Evolutionary conservation across 2,888 invertebrate genomes (phyloP), one percentile per base, ranked within the genome.

Genomic region (Archips crataeganus): DNA sequence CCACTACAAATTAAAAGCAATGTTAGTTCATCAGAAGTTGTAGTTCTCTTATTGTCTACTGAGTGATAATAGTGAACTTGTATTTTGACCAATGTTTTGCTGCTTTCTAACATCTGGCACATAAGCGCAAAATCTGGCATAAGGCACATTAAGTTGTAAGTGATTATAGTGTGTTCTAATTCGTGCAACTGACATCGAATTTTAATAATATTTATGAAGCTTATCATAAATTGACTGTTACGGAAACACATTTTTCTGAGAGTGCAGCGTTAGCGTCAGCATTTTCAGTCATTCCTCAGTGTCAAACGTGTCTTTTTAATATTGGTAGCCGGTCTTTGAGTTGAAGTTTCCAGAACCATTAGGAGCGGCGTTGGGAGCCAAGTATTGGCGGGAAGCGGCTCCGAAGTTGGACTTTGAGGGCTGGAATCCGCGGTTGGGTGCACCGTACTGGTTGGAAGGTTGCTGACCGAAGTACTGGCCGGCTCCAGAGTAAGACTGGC

Each of bases 281-380:
- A 6, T 13, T 62, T 5, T 11, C 11, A 62, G 11, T 23, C 39
- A 32, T 47, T 51, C 4, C n/a, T 15, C 65, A 15, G 65, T 67
- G 32, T 23, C 39, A 4, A 23, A 6, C 36, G 15, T 23, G 8
- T 42, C 9, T 36, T 65, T 36, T 34, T 92, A 94, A 77, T 94
- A 94, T 75, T 83, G 87, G 90, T 94, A 94, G 47, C 94, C 94
- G 71, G 92, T 84, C 78, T 91, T 93, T 15, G 93, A 79, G 87
- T 93, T 94, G 89, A 88, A 94, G 88, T 91, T 94, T 2, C 94
- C 93, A 0, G 91, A 89, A 0, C 90, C 90, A 34, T 91, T 81
- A 34, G 87, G 80, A 0, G 90, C 93, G 71, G 90, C 87, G 77
- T 90, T 92, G 71, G 94, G 94, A 0, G 93, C 84, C 49, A 94